Base-by-base conservation (phyloP, 2,888 invertebrate genomes). In the Troides aeacus region DNA sequence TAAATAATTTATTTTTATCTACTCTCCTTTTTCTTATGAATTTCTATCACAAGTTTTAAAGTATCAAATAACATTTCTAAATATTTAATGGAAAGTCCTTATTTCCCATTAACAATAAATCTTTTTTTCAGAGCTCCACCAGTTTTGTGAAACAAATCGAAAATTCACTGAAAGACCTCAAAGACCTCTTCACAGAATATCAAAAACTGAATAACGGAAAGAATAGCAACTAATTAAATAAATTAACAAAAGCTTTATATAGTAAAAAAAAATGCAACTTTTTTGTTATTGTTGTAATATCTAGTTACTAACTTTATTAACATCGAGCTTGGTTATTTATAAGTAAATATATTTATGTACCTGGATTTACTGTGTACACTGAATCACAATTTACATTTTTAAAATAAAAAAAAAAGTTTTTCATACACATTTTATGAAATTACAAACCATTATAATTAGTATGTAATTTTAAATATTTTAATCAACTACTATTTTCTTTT, bases 111-210 rank as follows among this genome's bases (percentile, higher is more conserved):
- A 53, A 53, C n/a, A 53, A 12, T n/a, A 53, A 18, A 23, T 3
- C n/a, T 56, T 56, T 56, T 61, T 79, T 93, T 57, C 90, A 98
- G 97, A 95, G 96, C 87, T 97, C 97, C 15, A 93, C 94, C 71
- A 94, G 96, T 78, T 98, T 98, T 89, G 95, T 96, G 56, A 90
- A 92, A 71, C 93, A 95, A 83, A 96, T 98, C 76, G 94, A 94
- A 78, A 91, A 90, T 76, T 95, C 97, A 1, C 86, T 97, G 71
- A 90, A 92, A 64, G 97, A 97, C 78, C 95, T 98, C 76, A 95
- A 93, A 79, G 88, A 92, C 66, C 91, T 97, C 71, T 96, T 96
- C 81, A 86, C 90, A 72, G 94, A 95, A 73, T 94, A 93, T 79
- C 94, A 93, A 78, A 91, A 87, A 80, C 79, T 83, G 59, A 85